Conservation (phyloP, 2,888 invertebrate species). For the Azorinus chamasolen region DNA sequence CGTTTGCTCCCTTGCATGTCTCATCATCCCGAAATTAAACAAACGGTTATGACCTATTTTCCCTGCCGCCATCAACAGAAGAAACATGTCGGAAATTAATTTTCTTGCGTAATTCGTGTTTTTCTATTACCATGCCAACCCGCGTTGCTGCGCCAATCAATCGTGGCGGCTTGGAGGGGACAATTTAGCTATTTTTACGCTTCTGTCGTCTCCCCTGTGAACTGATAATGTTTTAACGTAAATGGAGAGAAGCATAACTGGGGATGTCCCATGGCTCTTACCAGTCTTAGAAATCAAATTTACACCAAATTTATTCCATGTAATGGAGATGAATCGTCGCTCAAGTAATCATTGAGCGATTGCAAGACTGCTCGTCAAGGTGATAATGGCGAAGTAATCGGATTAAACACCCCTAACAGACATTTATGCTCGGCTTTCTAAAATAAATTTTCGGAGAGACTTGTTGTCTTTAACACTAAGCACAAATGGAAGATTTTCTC, state of each 20-base stretch:
- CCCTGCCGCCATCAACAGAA: conserved; percentile 35
- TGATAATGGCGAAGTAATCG: conserved; percentile 58
- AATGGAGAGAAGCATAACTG: conserved; percentile 50
- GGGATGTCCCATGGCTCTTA: conserved; percentile 48
- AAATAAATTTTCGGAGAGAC: conserved; percentile 49
- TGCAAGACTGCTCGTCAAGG: conserved; percentile 46
- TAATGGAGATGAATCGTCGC: conserved; percentile 60
- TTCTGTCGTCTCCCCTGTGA: conserved; percentile 41
- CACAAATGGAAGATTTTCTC: conserved; percentile 41
- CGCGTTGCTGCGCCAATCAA: conserved; percentile 52
- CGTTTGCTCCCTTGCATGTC: conserved; percentile 47
- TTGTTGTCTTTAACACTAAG: conserved; percentile 52
- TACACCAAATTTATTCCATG: conserved; percentile 55
- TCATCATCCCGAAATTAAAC: conserved; percentile 40
- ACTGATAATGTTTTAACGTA: conserved; percentile 56
- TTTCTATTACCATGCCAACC: conserved; percentile 54
- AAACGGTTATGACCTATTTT: conserved; percentile 53
- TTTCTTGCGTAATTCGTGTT: conserved; percentile 65
- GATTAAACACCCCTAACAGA: conserved; percentile 51
- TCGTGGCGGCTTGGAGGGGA: conserved; percentile 40
- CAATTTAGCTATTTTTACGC: conserved; percentile 53
- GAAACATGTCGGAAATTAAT: conserved; percentile 58
- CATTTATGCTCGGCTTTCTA: conserved; percentile 52
- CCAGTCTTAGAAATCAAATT: conserved; percentile 60
- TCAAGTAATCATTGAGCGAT: conserved; percentile 48